phyloP scores from a whole-genome alignment of 2,797 vertebrate genomes.

The Takifugu ocellatus region DNA sequence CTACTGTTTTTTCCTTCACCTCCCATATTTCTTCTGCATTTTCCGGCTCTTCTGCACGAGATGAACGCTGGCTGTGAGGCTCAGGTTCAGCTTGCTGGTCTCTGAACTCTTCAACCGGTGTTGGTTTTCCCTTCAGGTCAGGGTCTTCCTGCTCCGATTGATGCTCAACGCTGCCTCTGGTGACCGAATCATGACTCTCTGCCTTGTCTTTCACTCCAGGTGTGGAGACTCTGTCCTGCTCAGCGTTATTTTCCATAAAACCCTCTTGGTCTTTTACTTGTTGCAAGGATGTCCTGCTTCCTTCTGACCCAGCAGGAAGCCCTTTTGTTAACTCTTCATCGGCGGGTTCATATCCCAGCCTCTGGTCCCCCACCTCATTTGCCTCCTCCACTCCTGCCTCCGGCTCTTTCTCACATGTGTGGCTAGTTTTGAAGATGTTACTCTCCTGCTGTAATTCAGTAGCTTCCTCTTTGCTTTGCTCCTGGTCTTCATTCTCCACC shows the following conservation, averaged over 20 bases:
- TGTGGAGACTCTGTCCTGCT: slow-evolving; percentile 23
- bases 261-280: slow-evolving; percentile 8
- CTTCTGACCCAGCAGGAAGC: too few relatives aligned
- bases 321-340: too few relatives aligned
- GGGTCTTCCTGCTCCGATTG: slow-evolving; percentile 25
- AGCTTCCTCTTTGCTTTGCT: slow-evolving; percentile 23
- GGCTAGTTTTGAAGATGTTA: slow-evolving; percentile 22
- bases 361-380: background rate
- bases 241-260: slow-evolving; percentile 3
- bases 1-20: too few relatives aligned
- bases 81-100: slow-evolving; percentile 12
- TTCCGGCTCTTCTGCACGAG: slow-evolving; percentile 7
- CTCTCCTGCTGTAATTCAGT: slow-evolving; percentile 21
- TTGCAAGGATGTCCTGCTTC: slow-evolving; percentile 5
- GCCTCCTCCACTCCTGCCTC: slow-evolving; percentile 22
- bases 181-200: slow-evolving; percentile 18
- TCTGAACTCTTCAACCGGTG: slow-evolving; percentile 15
- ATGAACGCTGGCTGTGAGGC: background rate
- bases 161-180: slow-evolving; percentile 18
- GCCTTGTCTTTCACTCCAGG: slow-evolving; percentile 42
- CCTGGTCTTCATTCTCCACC: background rate
- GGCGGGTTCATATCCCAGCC: background rate
- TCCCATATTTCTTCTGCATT: background rate
- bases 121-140: slow-evolving; percentile 14
- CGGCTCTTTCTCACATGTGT: slow-evolving; percentile 11